These are phyloP conservation scores for Brenthis hecate DNA, from an alignment of 2,888 invertebrate species.

Conservation along the genomic window DNA sequence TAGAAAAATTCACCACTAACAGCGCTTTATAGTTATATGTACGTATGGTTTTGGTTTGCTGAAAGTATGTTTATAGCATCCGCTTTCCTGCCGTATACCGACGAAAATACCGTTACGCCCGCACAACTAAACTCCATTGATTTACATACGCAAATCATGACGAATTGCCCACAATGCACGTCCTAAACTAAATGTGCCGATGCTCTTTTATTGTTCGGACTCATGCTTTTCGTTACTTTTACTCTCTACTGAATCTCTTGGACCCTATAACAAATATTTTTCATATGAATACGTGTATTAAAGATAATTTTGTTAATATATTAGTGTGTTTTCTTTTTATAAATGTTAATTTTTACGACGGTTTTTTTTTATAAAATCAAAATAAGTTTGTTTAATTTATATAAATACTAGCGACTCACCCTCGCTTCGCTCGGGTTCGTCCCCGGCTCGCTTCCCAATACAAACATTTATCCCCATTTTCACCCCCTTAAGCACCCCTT, in stretches of 20 bases:
- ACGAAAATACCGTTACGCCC: slow-evolving; percentile 79
- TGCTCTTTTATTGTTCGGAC: slow-evolving; percentile 48
- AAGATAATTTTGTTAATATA: no score
- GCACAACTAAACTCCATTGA: slow-evolving; percentile 76
- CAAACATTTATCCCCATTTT: no score
- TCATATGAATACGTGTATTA: no score
- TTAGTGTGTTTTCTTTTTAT: no score
- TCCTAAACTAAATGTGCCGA: slow-evolving; percentile 59
- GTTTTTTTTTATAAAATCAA: no score
- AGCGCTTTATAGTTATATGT: slow-evolving; percentile 46
- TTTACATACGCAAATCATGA: slow-evolving; percentile 81
- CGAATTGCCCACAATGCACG: slow-evolving; percentile 76
- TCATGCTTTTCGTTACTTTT: slow-evolving; percentile 2
- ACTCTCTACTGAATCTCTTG: not conserved
- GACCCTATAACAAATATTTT: no score
- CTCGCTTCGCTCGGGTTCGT: no score
- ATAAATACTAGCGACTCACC: no score
- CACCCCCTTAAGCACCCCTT: no score
- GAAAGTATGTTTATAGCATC: slow-evolving; percentile 81
- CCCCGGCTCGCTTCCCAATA: no score
- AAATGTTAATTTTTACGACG: no score
- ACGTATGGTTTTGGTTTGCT: slow-evolving; percentile 57
- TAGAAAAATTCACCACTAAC: slow-evolving; percentile 26
- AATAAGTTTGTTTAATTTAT: no score
- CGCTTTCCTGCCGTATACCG: slow-evolving; percentile 77